Percentiles rank a stretch among this genome's conserved stretches.
Evolutionary conservation across 2,797 vertebrate genomes (phyloP).

Genomic region (Silurus aristotelis): DNA sequence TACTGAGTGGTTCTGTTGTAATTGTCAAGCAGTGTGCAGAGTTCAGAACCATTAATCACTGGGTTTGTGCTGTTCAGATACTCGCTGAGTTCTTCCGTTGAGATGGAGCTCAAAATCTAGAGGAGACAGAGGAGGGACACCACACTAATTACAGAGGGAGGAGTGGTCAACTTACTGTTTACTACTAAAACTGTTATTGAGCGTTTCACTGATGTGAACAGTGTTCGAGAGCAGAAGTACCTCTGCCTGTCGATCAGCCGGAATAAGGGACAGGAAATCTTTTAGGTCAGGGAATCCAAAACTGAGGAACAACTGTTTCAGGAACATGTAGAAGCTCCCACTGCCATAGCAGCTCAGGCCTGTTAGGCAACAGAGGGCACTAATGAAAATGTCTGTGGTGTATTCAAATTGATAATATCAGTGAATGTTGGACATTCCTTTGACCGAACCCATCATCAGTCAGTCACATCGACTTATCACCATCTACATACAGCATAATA

Average conservation of each 20-base stretch:
- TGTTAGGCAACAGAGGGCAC: no score
- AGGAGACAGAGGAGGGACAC: background rate
- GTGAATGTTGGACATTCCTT: no score
- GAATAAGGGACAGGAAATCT: constrained; percentile 60
- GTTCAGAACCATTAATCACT: constrained; percentile 44
- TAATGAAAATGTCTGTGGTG: no score
- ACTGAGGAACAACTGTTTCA: constrained; percentile 53
- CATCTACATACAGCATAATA: no score
- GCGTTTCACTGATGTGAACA: background rate
- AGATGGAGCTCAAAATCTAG: constrained; percentile 65
- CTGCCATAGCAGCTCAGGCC: no score
- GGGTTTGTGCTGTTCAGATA: constrained; percentile 59
- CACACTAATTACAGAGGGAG: background rate
- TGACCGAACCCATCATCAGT: no score
- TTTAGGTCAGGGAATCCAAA: constrained; percentile 65
- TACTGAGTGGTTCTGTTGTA: constrained; percentile 44
- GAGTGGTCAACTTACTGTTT: background rate
- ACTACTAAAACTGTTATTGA: no score
- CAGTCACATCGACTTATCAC: no score
- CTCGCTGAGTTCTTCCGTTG: constrained; percentile 10
- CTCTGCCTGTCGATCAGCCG: constrained; percentile 58
- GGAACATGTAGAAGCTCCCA: no score
- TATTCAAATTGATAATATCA: no score
- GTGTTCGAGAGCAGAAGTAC: constrained; percentile 38
- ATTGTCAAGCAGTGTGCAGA: constrained; percentile 62